Evolutionary conservation across 2,888 invertebrate species (phyloP).

Genomic region (Drosophila antonietae): DNA sequence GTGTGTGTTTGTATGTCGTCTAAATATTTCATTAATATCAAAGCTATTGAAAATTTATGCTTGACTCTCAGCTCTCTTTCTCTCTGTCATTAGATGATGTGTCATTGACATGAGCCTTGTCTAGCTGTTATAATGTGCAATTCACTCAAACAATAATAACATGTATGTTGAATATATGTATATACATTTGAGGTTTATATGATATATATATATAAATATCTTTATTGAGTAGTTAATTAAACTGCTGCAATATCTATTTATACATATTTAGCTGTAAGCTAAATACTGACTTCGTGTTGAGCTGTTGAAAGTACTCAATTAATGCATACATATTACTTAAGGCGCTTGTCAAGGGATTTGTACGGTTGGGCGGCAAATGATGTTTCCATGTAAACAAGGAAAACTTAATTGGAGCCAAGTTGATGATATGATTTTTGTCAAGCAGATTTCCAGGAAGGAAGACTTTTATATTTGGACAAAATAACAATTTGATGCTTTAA

Average conservation of each 20-base stretch:
- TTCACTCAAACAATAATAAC: slow-evolving; percentile 11
- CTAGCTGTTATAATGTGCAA: slow-evolving; percentile 20
- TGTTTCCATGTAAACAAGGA: neutral
- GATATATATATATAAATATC: neutral
- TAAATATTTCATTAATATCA: slow-evolving; percentile 23
- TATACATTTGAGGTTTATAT: neutral
- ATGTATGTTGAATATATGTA: slow-evolving; percentile 27
- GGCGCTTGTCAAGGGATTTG: neutral
- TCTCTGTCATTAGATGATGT: neutral
- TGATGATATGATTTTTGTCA: neutral
- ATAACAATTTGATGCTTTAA: neutral
- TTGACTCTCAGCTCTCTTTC: slow-evolving; percentile 22
- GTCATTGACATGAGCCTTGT: slow-evolving; percentile 11
- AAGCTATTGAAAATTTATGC: slow-evolving; percentile 59
- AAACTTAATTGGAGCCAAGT: neutral
- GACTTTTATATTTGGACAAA: neutral
- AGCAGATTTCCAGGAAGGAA: neutral
- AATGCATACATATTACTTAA: slow-evolving; percentile 28
- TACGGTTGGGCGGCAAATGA: slow-evolving; percentile 3
- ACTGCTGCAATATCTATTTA: slow-evolving; percentile 1
- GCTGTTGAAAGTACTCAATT: slow-evolving; percentile 34
- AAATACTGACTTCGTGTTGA: slow-evolving; percentile 8
- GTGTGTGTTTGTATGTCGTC: slow-evolving; percentile 8
- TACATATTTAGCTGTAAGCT: neutral
- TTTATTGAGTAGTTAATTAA: slow-evolving; percentile 45